Conservation (phyloP, 2,113 vertebrate genomes). For the Diphyllodes magnificus region DNA sequence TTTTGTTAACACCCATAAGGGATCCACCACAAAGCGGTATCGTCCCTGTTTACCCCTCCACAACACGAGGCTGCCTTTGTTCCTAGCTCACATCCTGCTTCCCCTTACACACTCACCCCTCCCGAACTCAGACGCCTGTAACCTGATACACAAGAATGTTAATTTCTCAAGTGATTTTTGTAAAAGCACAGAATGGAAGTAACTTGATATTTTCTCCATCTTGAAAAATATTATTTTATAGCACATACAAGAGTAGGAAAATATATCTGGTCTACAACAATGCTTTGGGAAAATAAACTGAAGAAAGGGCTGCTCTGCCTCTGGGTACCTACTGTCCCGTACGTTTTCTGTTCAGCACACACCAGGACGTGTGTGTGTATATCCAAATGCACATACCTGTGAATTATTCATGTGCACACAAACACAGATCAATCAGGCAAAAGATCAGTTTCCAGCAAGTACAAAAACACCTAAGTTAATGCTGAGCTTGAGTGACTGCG, state of each 20-base stretch:
- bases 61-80: neutral
- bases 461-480: neutral
- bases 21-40: neutral
- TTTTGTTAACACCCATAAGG: neutral
- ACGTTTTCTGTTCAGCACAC: neutral
- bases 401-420: constrained; percentile 17
- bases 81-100: neutral
- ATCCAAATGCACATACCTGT: neutral
- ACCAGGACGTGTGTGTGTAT: no score
- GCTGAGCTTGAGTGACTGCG: neutral
- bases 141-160: constrained; percentile 16
- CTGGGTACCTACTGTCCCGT: neutral
- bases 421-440: constrained; percentile 9
- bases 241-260: neutral
- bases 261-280: neutral
- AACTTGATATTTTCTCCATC: neutral
- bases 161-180: constrained; percentile 29
- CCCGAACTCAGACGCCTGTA: neutral
- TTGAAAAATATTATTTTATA: constrained; percentile 20
- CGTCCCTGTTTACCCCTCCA: neutral
- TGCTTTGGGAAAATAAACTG: neutral
- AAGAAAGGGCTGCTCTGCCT: neutral
- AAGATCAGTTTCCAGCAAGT: neutral
- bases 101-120: neutral
- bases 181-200: neutral